Conservation (phyloP, 2,113 vertebrate genomes). For the Brevimyrus niger region DNA sequence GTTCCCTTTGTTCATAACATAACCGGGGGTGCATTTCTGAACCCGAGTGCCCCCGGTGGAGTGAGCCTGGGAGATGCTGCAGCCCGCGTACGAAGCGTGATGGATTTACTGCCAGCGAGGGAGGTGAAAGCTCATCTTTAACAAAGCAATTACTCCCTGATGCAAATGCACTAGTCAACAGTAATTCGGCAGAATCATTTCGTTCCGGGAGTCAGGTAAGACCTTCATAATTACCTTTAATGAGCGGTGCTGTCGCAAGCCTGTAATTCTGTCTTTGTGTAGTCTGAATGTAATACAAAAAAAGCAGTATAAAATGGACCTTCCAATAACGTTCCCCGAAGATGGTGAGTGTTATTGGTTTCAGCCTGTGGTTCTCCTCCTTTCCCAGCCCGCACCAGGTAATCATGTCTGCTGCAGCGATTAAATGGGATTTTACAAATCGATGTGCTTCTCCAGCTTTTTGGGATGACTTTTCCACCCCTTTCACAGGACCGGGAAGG, state of each 20-base stretch:
- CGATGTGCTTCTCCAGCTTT: background rate
- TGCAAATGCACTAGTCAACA: constrained; percentile 8
- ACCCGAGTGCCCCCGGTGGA: background rate
- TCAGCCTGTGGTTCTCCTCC: background rate
- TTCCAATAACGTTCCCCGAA: background rate
- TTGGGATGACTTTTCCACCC: background rate
- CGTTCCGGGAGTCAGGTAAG: constrained; percentile 4
- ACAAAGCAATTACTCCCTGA: constrained; percentile 8
- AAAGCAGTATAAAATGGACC: background rate
- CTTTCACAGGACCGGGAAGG: background rate
- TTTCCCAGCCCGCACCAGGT: background rate
- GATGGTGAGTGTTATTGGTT: background rate
- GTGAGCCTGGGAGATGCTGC: background rate
- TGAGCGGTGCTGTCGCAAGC: constrained; percentile 11
- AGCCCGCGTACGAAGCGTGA: background rate
- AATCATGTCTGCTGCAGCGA: background rate
- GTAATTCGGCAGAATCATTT: constrained; percentile 17
- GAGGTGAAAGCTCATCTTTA: constrained; percentile 5
- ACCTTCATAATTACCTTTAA: constrained; percentile 15
- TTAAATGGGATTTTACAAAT: background rate
- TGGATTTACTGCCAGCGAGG: background rate
- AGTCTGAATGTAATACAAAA: constrained; percentile 3
- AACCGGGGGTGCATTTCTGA: background rate
- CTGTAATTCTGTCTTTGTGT: constrained; percentile 12
- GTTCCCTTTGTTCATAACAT: background rate